Evolutionary conservation across 2,797 vertebrate genomes (phyloP).

Genomic region (Anguilla obscura): DNA sequence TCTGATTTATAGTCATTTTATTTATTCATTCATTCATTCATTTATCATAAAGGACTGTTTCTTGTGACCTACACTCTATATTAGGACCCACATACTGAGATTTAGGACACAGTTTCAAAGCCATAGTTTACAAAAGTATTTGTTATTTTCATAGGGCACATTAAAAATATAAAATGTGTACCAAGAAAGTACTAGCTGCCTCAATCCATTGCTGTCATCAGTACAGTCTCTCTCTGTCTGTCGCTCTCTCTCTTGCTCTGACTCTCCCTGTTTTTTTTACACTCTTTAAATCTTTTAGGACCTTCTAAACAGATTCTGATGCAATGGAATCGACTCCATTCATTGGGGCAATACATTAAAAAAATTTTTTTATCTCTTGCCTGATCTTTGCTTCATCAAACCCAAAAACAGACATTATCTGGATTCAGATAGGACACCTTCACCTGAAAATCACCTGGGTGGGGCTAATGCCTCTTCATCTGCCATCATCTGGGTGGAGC

Average conservation of each 20-base stretch:
- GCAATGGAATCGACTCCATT: constrained; percentile 24
- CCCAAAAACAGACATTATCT: constrained; percentile 54
- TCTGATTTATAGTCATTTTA: neutral
- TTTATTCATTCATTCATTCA: neutral
- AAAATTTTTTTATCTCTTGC: constrained; percentile 77
- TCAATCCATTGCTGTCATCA: no score
- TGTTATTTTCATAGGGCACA: neutral
- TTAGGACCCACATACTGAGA: neutral
- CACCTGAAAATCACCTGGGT: constrained; percentile 60
- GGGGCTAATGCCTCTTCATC: constrained; percentile 48
- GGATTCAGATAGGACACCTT: no score
- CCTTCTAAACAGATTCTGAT: constrained; percentile 26
- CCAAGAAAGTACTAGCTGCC: no score
- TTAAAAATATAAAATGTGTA: no score
- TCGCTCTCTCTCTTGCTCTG: constrained; percentile 36
- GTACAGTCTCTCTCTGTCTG: no score
- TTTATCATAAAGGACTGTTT: no score
- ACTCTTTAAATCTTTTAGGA: constrained; percentile 73
- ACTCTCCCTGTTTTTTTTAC: constrained; percentile 61
- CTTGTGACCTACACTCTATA: neutral
- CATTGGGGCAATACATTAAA: constrained; percentile 65
- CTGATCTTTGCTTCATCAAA: constrained; percentile 58
- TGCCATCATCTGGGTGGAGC: no score
- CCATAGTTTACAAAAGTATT: neutral
- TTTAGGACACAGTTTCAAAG: neutral